A percentile compares a stretch with the other conserved stretches of the same genome.
Conservation (phyloP, 2,113 vertebrate species). For the Oncorhynchus kisutch region DNA sequence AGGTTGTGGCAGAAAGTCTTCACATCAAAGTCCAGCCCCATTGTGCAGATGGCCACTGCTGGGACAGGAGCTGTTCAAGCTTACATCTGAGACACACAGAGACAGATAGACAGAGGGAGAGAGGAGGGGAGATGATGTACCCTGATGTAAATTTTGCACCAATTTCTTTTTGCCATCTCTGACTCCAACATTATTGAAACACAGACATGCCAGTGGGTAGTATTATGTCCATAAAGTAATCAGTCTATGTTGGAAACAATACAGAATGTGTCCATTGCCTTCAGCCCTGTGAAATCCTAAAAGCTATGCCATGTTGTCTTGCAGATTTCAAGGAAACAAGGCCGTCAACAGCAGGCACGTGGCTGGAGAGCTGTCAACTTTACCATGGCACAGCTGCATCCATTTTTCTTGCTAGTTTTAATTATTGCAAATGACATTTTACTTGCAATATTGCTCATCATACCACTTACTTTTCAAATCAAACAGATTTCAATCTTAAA, state of each 20-base stretch:
- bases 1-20: constrained; percentile 98
- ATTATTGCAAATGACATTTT: not conserved
- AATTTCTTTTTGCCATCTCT: not conserved
- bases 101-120: not conserved
- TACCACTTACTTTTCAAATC: not conserved
- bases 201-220: no score
- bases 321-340: not conserved
- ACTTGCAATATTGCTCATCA: not conserved
- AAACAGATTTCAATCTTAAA: no score
- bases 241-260: not conserved
- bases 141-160: not conserved
- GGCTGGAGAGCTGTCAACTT: not conserved
- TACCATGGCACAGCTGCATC: not conserved
- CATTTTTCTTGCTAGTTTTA: not conserved
- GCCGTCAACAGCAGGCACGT: constrained; percentile 8
- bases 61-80: constrained; percentile 53
- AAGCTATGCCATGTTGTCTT: not conserved
- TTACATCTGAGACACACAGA: constrained; percentile 71
- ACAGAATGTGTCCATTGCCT: no score
- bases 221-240: not conserved
- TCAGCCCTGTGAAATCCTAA: not conserved
- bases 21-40: constrained; percentile 98
- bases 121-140: not conserved
- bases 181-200: not conserved
- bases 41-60: constrained; percentile 69